Base-by-base conservation (phyloP, 2,113 vertebrate species). In the Pluvialis apricaria region DNA sequence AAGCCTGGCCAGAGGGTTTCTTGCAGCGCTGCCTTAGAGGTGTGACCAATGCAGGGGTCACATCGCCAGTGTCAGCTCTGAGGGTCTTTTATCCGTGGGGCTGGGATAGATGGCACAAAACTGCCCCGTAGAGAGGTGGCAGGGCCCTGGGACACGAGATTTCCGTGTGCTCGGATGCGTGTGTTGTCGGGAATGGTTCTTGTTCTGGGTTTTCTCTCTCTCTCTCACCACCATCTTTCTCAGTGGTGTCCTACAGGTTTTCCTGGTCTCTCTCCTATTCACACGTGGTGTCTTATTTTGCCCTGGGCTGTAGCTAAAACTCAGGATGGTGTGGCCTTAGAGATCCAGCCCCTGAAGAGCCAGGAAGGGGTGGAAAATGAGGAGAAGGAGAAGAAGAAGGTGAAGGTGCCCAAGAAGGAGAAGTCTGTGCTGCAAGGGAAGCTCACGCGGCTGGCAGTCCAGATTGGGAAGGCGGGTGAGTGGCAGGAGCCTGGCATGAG, bases 341-440 rank as follows among this genome's bases (percentile, higher is more conserved):
- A 99, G 97, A 99, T 99, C 97, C 99, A 99, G 91, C 99, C 99
- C 9, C 98, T 99, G 97, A 99, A 99, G 97, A 99, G 99, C 77
- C 99, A 99, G 86, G 99, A 99, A 90, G 99, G 98, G 13, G 95
- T 94, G 2, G 99, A 99, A 91, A 98, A 88, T 0, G 99, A 99
- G 91, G 99, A 99, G 75, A 99, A 99, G 92, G 99, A 98, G 92
- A 95, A 98, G 92, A 99, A 99, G 98, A 98, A 98, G 58, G 97
- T 98, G 89, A 99, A 99, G 55, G 97, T 99, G 45, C 99, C 99
- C 69, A 99, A 99, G 97, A 99, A 99, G 96, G 99, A 99, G 97
- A 99, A 99, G 97, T 99, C 99, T 0, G 99, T 99, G 94, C 98
- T 99, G 44, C 99, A 99, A 95, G 99, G 99, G 84, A 99, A 99